Evolutionary conservation across 2,113 vertebrate genomes (phyloP), one percentile per base, ranked within the genome.

Genomic region (Neodon shergylaensis): DNA sequence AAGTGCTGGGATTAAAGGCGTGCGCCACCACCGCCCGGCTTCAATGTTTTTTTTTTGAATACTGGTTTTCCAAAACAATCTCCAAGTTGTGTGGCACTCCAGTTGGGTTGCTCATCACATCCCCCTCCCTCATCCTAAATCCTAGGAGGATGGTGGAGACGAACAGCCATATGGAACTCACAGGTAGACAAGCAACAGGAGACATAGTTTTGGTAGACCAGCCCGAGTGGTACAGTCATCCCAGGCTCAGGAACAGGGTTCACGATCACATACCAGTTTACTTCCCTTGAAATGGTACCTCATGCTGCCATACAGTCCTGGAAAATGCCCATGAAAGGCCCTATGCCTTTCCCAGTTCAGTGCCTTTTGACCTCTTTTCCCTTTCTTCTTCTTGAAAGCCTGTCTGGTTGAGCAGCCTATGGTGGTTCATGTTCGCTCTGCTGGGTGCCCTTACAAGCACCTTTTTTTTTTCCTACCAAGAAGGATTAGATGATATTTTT

Each of bases 201-300:
- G 31, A 63, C 5, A 12, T 28, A 0, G 1, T 14, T 5, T 4
- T 28, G 49, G 58, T 44, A 58, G 13, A 44, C 0, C 21, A 12
- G 26, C n/a, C 65, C 44, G 44, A 44, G 70, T 47, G 39, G 16
- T 24, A 54, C 47, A 70, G 49, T 7, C 1, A 26, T 42, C 33
- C 2, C 39, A 36, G 10, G 49, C 21, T 47, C 74, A 28, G 21
- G 17, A 28, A 17, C n/a, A 42, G 8, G 16, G 44, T 17, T 95
- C 61, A 47, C 52, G 28, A 77, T 9, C 2, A 36, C 49, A 68
- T 2, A 33, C 17, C 1, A 7, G 2, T n/a, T 21, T 63, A 17
- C 58, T 44, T 90, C 74, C 47, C 49, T 49, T 33, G 14, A 84
- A 92, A 88, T 11, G 54, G 14, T 42, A 63, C 63, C 73, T 58